A percentile compares a stretch with the other conserved stretches of the same genome.
Evolutionary conservation across 2,888 invertebrate species (phyloP).

Genomic region (Epinotia demarniana): DNA sequence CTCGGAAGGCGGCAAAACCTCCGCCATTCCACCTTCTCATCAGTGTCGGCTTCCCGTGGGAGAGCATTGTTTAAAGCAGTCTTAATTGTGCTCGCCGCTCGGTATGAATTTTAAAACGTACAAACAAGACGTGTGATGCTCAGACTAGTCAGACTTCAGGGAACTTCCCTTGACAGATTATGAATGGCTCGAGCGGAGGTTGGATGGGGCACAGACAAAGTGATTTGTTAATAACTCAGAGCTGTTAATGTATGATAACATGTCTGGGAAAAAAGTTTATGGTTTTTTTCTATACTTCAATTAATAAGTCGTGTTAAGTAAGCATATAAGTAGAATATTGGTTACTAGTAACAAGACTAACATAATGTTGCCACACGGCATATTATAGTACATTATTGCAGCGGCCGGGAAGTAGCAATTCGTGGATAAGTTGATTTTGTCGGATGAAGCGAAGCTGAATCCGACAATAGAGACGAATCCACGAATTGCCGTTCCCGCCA

Average conservation of each 20-base stretch:
- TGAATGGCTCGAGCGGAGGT: constrained; percentile 28
- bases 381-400: too few species aligned
- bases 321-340: too few species aligned
- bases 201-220: constrained; percentile 19
- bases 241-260: background rate
- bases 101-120: constrained; percentile 42
- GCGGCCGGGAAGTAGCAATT: too few species aligned
- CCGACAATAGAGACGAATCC: too few species aligned
- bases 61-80: constrained; percentile 27
- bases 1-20: constrained; percentile 47
- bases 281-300: background rate
- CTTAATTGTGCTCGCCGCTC: constrained; percentile 37
- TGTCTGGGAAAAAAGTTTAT: background rate
- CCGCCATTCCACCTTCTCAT: constrained; percentile 58
- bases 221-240: constrained; percentile 14
- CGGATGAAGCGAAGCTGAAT: too few species aligned
- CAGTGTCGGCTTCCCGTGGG: constrained; percentile 53
- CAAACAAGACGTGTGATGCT: constrained; percentile 43
- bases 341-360: too few species aligned
- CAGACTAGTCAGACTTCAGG: constrained; percentile 29
- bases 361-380: too few species aligned
- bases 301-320: too few species aligned
- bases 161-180: constrained; percentile 17
- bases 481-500: too few species aligned
- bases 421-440: too few species aligned